Percentiles rank a stretch among this genome's conserved stretches.
These are phyloP conservation scores for Ceratitis capitata DNA, from an alignment of 1,140 invertebrate genomes.

Conservation along the genomic window DNA sequence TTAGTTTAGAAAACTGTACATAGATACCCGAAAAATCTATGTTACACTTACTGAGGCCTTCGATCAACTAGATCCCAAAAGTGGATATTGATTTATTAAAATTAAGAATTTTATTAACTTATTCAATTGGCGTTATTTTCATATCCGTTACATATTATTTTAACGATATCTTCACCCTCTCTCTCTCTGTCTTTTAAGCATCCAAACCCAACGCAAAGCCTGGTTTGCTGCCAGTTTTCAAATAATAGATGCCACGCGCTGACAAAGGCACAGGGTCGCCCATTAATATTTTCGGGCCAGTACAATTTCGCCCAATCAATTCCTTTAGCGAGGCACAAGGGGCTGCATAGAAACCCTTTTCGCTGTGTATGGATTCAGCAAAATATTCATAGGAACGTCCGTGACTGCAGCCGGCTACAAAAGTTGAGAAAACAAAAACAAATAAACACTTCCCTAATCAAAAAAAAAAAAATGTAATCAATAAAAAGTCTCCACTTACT, in stretches of 20 bases:
- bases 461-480: neutral
- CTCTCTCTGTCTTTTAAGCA: too few species aligned
- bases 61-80: too few species aligned
- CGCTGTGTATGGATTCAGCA: slow-evolving; percentile 73
- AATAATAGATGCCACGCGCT: slow-evolving; percentile 72
- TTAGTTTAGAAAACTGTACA: too few species aligned
- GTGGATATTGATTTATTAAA: too few species aligned
- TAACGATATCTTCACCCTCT: neutral
- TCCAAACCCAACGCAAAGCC: slow-evolving; percentile 67
- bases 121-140: too few species aligned
- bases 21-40: too few species aligned
- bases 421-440: neutral
- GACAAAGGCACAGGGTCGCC: slow-evolving; percentile 69
- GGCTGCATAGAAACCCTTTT: slow-evolving; percentile 69
- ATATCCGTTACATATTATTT: neutral
- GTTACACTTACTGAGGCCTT: too few species aligned
- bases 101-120: too few species aligned
- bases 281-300: slow-evolving; percentile 67
- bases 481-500: slow-evolving; percentile 59
- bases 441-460: neutral
- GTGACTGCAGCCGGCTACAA: slow-evolving; percentile 79
- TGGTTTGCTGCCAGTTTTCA: slow-evolving; percentile 69
- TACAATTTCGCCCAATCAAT: slow-evolving; percentile 70
- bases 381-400: slow-evolving; percentile 75
- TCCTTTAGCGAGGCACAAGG: slow-evolving; percentile 71